Evolutionary conservation across 2,888 invertebrate genomes (phyloP).

Genomic region (Girardia tigrina): DNA sequence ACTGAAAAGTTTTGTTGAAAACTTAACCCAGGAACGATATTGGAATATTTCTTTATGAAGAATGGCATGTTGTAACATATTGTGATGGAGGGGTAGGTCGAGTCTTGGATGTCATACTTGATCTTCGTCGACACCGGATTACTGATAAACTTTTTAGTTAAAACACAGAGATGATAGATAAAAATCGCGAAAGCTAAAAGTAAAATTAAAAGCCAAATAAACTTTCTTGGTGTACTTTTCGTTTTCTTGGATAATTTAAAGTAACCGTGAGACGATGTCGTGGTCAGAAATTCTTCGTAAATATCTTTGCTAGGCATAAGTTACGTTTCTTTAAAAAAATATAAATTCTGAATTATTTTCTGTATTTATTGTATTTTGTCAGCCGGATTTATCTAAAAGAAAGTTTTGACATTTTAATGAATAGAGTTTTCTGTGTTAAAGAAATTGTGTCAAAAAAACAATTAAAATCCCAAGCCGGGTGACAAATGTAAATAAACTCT

Average conservation of each 20-base stretch:
- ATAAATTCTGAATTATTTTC: neutral
- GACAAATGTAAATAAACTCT: neutral
- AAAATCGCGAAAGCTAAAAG: neutral
- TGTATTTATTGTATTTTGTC: neutral
- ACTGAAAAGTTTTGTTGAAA: neutral
- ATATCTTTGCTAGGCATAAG: neutral
- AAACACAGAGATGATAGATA: neutral
- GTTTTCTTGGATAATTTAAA: neutral
- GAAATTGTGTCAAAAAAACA: neutral
- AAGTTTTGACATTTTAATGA: neutral
- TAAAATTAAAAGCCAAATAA: neutral
- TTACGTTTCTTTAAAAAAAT: too few relatives aligned
- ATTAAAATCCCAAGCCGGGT: neutral
- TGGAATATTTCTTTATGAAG: neutral
- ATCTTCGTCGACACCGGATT: neutral
- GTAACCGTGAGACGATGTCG: neutral
- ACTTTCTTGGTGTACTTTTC: neutral
- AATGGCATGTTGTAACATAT: slow-evolving; percentile 15
- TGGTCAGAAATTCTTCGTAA: neutral
- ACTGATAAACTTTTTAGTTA: neutral
- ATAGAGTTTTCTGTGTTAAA: neutral
- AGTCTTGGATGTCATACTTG: neutral
- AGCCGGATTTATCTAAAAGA: neutral
- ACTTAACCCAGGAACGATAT: neutral
- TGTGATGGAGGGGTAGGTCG: neutral